Conservation (phyloP, 1,140 invertebrate genomes). For the Micrasema minimum region DNA sequence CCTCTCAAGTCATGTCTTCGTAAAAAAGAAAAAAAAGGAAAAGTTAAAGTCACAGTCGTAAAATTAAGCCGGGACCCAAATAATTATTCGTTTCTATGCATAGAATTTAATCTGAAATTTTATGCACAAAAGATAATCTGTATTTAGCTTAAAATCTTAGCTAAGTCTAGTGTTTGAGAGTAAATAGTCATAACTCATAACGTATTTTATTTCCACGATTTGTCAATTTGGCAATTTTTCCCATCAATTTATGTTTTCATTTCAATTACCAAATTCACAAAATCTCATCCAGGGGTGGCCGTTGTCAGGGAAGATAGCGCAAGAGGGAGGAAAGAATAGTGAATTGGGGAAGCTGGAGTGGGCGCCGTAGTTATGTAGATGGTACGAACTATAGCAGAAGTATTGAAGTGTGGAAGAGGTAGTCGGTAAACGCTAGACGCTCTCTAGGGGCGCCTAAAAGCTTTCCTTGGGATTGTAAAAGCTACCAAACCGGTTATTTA, state of each 20-base stretch:
- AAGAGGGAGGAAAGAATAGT: conserved; percentile 19
- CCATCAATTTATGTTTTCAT: neutral
- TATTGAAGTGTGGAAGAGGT: no score
- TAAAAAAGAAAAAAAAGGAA: no score
- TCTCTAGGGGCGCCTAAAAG: conserved; percentile 30
- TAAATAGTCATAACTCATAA: neutral
- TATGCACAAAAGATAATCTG: no score
- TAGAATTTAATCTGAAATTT: no score
- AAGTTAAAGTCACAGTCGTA: no score
- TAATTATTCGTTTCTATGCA: no score
- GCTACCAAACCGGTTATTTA: conserved; percentile 19
- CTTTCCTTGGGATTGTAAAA: conserved; percentile 30
- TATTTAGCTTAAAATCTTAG: neutral
- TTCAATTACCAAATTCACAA: neutral
- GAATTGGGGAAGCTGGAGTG: conserved; percentile 10
- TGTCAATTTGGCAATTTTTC: neutral
- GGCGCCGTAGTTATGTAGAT: conserved; percentile 8
- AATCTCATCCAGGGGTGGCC: neutral
- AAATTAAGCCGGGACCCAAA: no score
- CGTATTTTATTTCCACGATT: neutral
- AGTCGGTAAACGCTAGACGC: conserved; percentile 3
- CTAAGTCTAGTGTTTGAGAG: neutral
- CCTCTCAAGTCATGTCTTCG: no score
- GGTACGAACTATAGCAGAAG: no score
- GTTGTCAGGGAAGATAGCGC: conserved; percentile 20